Evolutionary conservation across 2,797 vertebrate species (phyloP).

Genomic region (Crotalus adamanteus): DNA sequence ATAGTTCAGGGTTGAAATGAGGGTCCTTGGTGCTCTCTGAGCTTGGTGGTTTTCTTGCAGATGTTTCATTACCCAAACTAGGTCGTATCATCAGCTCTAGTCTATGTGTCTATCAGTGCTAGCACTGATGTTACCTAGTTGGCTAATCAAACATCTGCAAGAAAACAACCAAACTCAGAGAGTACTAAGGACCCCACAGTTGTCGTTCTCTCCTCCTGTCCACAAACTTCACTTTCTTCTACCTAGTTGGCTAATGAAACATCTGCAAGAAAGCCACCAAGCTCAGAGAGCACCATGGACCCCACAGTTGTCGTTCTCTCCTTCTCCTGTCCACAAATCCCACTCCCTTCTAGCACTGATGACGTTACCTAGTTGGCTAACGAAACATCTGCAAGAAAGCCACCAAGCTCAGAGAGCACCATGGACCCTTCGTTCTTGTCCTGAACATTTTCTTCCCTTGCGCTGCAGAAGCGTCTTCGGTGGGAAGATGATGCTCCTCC

Average conservation of each 20-base stretch:
- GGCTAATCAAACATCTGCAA: not conserved
- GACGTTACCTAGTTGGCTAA: not conserved
- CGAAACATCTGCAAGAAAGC: not conserved
- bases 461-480: conserved; percentile 22
- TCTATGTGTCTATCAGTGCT: no score
- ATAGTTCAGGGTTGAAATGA: not conserved
- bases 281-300: not conserved
- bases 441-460: conserved; percentile 41
- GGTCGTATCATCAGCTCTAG: no score
- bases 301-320: no score
- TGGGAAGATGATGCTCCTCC: conserved; percentile 28
- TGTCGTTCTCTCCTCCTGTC: not conserved
- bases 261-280: not conserved
- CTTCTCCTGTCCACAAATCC: not conserved
- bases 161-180: not conserved
- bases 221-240: not conserved
- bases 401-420: no score
- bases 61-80: not conserved
- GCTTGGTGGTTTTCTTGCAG: not conserved
- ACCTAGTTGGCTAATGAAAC: not conserved
- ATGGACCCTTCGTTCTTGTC: not conserved
- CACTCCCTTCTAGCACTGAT: not conserved
- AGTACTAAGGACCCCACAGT: not conserved
- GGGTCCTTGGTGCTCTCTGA: not conserved
- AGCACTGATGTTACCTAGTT: not conserved